Evolutionary conservation across 2,797 vertebrate genomes (phyloP).

Genomic region (Enteromius anoplus): DNA sequence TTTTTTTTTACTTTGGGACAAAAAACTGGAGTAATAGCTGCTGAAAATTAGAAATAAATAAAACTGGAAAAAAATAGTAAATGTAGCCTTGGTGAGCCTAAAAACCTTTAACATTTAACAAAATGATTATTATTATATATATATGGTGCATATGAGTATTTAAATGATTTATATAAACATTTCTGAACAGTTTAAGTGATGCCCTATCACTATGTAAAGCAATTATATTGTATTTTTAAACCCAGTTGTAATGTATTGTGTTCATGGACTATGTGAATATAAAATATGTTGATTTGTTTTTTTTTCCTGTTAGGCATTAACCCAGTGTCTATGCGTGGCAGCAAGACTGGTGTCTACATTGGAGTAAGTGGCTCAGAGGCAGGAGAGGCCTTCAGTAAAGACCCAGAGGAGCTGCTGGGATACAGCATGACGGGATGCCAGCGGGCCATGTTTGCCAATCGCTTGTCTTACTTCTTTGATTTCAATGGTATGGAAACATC

Average conservation of each 20-base stretch:
- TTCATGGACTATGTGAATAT: neutral
- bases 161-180: neutral
- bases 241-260: neutral
- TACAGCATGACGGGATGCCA: conserved; percentile 99
- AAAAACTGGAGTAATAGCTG: neutral
- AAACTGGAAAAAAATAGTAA: neutral
- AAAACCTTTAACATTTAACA: neutral
- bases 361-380: conserved; percentile 94
- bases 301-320: conserved; percentile 80
- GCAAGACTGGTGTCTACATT: conserved; percentile 91
- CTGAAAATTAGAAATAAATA: neutral
- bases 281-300: conserved; percentile 21
- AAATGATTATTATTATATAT: neutral
- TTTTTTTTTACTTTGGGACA: no score
- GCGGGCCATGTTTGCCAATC: conserved; percentile 95
- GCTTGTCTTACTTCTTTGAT: conserved; percentile 94
- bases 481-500: conserved; percentile 80
- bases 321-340: conserved; percentile 83
- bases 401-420: conserved; percentile 91
- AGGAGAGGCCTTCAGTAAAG: conserved; percentile 88
- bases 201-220: neutral
- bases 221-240: neutral
- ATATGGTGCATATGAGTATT: neutral
- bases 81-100: neutral
- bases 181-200: neutral